Base-by-base conservation (phyloP, 2,113 vertebrate species). In the Myotis brandtii region DNA sequence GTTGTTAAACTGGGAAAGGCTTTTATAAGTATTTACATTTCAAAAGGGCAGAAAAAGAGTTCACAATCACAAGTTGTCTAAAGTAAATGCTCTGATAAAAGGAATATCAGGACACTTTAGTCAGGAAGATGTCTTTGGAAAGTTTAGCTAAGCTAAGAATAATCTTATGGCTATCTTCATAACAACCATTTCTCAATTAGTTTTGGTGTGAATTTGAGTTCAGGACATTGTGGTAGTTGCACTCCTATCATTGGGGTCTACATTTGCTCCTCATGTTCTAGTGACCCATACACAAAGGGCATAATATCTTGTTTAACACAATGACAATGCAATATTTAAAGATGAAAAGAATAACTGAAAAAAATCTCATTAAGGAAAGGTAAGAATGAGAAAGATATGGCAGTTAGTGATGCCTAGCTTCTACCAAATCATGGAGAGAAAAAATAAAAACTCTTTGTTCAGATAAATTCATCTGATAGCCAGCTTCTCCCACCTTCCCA, bases 41-140 rank as follows among this genome's bases (percentile, higher is more conserved):
- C 34, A 92, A 72, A 56, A 16, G 14, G 25, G 20, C 2, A 88
- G 52, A 84, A 14, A n/a, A 72, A 85, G 43, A 23, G 2, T 52
- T 84, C 37, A 77, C 16, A 70, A 3, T 17, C 32, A 6, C 32
- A 54, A 17, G 17, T 64, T 52, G 25, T n/a, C 12, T 77, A 27
- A 91, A 87, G 77, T 40, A 88, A 87, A 21, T 54, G 13, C 3
- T 76, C 30, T 76, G n/a, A 34, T n/a, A 46, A 37, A 76, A 90
- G 25, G 1, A 6, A 64, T 11, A 20, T n/a, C 6, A 27, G 32
- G 27, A 27, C 6, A 8, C 9, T 40, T 18, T 3, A 48, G 14
- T 54, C 17, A 32, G 48, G 48, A 89, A 62, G 56, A 64, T 46
- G 2, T 21, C 67, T 64, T 3, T 10, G 30, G 14, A 59, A 46